Conservation (phyloP, 2,797 vertebrate species). For the Danio kyathit region DNA sequence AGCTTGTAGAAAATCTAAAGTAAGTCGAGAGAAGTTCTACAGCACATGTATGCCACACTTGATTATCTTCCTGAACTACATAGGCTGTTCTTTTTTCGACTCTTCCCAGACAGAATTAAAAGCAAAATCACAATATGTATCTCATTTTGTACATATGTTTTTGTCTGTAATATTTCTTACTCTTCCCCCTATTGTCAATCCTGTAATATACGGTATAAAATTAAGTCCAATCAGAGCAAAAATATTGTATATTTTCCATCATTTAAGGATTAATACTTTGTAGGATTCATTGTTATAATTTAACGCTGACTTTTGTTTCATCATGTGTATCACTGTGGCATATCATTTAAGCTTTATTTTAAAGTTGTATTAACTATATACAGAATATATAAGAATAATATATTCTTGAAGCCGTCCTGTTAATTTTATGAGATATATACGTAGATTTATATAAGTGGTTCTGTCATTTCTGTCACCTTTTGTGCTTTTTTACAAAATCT, state of each 20-base stretch:
- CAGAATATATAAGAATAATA: neutral
- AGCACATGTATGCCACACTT: slow-evolving; percentile 40
- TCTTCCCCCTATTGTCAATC: slow-evolving; percentile 36
- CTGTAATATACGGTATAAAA: slow-evolving; percentile 42
- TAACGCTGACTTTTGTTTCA: neutral
- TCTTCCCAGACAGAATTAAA: slow-evolving; percentile 27
- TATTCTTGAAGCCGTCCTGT: neutral
- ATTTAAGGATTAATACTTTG: neutral
- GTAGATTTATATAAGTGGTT: neutral
- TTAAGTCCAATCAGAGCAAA: slow-evolving; percentile 27
- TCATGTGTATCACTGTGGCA: neutral
- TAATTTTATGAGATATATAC: neutral
- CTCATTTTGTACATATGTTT: neutral
- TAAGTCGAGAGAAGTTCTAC: slow-evolving; percentile 41
- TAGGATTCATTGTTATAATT: neutral
- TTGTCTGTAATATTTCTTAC: slow-evolving; percentile 27
- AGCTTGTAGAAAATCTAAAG: slow-evolving; percentile 35
- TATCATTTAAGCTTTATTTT: no score
- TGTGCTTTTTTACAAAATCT: neutral
- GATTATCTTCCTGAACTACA: slow-evolving; percentile 21
- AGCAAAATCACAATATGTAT: neutral
- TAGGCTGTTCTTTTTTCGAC: neutral
- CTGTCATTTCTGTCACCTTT: no score
- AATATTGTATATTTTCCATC: neutral
- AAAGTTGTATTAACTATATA: no score